Percentiles rank a stretch among this genome's conserved stretches.
phyloP scores from a whole-genome alignment of 1,140 invertebrate genomes.

The Thaumatotibia leucotreta region DNA sequence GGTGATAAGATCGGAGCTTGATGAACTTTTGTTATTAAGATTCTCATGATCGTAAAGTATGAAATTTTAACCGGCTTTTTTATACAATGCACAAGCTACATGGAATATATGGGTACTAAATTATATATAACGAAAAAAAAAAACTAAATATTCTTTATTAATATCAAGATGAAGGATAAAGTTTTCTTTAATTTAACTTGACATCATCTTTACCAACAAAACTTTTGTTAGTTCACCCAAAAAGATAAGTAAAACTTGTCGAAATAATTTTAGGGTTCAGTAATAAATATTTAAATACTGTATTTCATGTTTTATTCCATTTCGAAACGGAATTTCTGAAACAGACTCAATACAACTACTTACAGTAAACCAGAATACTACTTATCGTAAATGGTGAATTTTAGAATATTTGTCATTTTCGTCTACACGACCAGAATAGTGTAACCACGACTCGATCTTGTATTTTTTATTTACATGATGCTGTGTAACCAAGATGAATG shows the following conservation, averaged over 20 bases:
- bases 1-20: constrained; percentile 48
- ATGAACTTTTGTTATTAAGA: constrained; percentile 30
- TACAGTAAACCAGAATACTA: too few relatives aligned
- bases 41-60: constrained; percentile 1
- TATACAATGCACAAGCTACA: too few relatives aligned
- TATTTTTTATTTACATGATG: neutral
- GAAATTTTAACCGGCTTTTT: neutral
- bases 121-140: too few relatives aligned
- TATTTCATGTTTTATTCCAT: too few relatives aligned
- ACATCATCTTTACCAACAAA: neutral
- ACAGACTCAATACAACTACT: too few relatives aligned
- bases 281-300: too few relatives aligned
- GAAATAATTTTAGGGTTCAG: neutral
- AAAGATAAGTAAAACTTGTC: neutral
- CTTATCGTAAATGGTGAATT: too few relatives aligned
- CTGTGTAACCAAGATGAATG: neutral
- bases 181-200: neutral
- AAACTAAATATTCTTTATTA: too few relatives aligned
- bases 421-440: neutral
- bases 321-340: too few relatives aligned
- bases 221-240: neutral
- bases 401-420: too few relatives aligned
- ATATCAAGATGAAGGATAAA: too few relatives aligned
- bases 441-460: neutral
- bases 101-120: too few relatives aligned